A percentile compares a stretch with the other conserved stretches of the same genome.
phyloP scores from a whole-genome alignment of 2,113 vertebrate genomes.

The Perca schrenkii region DNA sequence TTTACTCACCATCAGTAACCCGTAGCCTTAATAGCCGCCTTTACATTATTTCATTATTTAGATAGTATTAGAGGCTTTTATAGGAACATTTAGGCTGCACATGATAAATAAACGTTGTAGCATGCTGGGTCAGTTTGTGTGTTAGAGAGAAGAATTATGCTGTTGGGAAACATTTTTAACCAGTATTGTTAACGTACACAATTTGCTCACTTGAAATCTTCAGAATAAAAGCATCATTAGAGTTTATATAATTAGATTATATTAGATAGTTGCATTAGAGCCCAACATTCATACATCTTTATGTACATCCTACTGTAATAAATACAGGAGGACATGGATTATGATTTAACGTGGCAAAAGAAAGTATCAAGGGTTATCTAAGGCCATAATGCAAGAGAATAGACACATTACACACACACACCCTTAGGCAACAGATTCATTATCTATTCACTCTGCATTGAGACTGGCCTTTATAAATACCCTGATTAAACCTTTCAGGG shows the following conservation, averaged over 20 bases:
- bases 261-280: too few species aligned
- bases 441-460: not conserved
- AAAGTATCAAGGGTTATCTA: not conserved
- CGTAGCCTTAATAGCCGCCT: conserved; percentile 29
- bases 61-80: conserved; percentile 27
- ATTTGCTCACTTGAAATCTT: not conserved
- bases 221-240: conserved; percentile 22
- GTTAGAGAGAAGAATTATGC: conserved; percentile 7
- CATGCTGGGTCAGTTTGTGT: conserved; percentile 38
- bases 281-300: conserved; percentile 29
- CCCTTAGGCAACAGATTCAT: not conserved
- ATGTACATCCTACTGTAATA: not conserved
- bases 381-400: not conserved
- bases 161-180: conserved; percentile 16
- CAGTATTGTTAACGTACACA: conserved; percentile 2
- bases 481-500: not conserved
- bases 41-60: conserved; percentile 37
- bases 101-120: conserved; percentile 33
- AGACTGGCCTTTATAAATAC: not conserved
- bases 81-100: conserved; percentile 6
- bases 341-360: conserved; percentile 8
- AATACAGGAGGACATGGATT: not conserved
- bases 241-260: too few species aligned
- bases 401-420: not conserved
- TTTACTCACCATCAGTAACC: conserved; percentile 41